These are phyloP conservation scores for Cliona cf. orientalis DNA, from an alignment of 37 sponge, comb jelly and placozoan genomes.

Conservation along the genomic window DNA sequence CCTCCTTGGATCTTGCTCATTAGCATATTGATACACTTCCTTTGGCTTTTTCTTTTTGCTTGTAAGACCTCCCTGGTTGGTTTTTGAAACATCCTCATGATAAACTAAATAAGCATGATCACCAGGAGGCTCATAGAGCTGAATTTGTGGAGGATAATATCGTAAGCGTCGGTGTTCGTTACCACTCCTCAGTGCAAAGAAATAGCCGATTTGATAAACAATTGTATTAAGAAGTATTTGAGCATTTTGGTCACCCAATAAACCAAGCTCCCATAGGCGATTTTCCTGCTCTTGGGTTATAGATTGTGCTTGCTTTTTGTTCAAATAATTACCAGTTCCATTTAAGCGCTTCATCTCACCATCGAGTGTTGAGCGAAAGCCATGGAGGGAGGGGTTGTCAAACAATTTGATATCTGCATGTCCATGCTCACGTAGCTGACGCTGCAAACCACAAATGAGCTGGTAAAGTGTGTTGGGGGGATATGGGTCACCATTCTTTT, in stretches of 20 bases:
- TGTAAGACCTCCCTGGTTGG: conserved; percentile 11
- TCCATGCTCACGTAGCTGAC: no score
- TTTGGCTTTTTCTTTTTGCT: conserved; percentile 20
- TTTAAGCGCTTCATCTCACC: conserved; percentile 20
- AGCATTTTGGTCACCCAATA: conserved; percentile 25
- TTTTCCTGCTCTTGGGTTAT: conserved; percentile 28
- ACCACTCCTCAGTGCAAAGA: conserved; percentile 36
- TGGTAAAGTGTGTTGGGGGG: conserved; percentile 6
- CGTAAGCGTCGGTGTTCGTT: conserved; percentile 31
- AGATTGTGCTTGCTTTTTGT: conserved; percentile 29
- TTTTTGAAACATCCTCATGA: no score
- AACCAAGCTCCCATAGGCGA: no score
- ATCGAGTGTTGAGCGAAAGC: conserved; percentile 23
- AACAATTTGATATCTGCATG: no score
- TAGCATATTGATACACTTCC: conserved; percentile 17
- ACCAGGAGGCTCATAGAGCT: no score
- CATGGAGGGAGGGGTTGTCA: no score
- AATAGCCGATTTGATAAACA: conserved; percentile 20
- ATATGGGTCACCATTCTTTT: conserved; percentile 7
- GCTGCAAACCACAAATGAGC: no score
- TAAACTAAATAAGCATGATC: no score
- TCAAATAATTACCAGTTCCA: conserved; percentile 11
- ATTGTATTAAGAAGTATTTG: conserved; percentile 23
- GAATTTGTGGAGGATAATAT: conserved; percentile 12
- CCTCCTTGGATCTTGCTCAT: no score